Percentiles rank a stretch among this genome's conserved stretches.
phyloP scores from a whole-genome alignment of 2,113 vertebrate species.

The Romanogobio albipinnatus region DNA sequence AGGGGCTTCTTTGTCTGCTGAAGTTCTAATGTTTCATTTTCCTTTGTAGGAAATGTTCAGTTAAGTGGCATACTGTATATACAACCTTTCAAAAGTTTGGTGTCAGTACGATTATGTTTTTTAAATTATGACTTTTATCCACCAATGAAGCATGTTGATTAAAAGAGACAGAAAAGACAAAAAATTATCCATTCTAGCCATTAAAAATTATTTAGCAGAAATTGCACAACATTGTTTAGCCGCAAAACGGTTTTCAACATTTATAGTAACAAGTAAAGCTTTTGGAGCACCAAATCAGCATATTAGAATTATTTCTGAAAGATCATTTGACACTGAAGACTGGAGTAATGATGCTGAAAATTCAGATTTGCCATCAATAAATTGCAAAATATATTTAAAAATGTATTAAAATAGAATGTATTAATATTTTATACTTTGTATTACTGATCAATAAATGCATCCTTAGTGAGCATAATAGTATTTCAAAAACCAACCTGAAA shows the following conservation, averaged over 20 bases:
- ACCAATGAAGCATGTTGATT: too few relatives aligned
- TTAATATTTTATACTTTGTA: not conserved
- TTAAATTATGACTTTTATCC: too few relatives aligned
- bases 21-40: not conserved
- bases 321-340: too few relatives aligned
- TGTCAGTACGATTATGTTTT: not conserved
- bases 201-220: not conserved
- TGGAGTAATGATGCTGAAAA: not conserved
- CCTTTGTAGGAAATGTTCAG: not conserved
- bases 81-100: not conserved
- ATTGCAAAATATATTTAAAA: not conserved
- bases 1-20: not conserved
- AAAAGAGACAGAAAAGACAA: too few relatives aligned
- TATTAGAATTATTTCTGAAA: not conserved
- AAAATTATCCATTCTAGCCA: too few relatives aligned
- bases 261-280: not conserved
- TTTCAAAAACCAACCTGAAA: not conserved
- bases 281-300: not conserved
- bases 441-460: not conserved
- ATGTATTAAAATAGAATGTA: not conserved
- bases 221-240: too few relatives aligned
- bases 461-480: not conserved
- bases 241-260: not conserved
- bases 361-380: not conserved
- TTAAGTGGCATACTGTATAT: not conserved